Conservation (phyloP, 2,888 invertebrate genomes). For the Acleris cristana region DNA sequence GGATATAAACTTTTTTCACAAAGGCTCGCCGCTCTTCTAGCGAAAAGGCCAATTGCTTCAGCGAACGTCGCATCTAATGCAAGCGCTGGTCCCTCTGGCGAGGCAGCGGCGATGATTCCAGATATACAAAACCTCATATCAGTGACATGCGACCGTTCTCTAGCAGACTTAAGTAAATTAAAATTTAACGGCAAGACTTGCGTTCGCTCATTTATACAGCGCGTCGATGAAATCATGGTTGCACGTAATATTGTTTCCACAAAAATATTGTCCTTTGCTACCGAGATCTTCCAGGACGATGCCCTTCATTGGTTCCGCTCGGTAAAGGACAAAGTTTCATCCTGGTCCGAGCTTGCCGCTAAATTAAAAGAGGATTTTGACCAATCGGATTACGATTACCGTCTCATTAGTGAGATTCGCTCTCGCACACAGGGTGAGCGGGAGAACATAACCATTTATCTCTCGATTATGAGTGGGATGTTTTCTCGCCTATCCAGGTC, state of each 20-base stretch:
- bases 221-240: conserved; percentile 7
- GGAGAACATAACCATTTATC: conserved; percentile 9
- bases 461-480: conserved; percentile 5
- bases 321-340: background rate
- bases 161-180: background rate
- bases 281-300: conserved; percentile 3
- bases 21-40: background rate
- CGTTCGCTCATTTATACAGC: conserved; percentile 18
- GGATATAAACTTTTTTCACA: background rate
- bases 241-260: conserved; percentile 8
- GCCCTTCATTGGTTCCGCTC: conserved; percentile 4
- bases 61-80: background rate
- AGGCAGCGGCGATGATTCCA: background rate
- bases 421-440: background rate
- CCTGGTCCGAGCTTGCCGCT: conserved; percentile 4
- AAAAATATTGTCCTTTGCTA: conserved; percentile 4
- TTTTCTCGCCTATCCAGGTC: background rate
- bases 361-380: conserved; percentile 1
- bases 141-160: background rate
- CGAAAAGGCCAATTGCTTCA: background rate
- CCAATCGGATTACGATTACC: conserved; percentile 1
- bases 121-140: conserved; percentile 2
- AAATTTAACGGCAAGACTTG: conserved; percentile 17
- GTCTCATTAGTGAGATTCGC: background rate
- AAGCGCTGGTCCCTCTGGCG: background rate